Percentiles rank a stretch among this genome's conserved stretches.
These are phyloP conservation scores for Cotesia typhae DNA, from an alignment of 1,140 invertebrate species.

Conservation along the genomic window DNA sequence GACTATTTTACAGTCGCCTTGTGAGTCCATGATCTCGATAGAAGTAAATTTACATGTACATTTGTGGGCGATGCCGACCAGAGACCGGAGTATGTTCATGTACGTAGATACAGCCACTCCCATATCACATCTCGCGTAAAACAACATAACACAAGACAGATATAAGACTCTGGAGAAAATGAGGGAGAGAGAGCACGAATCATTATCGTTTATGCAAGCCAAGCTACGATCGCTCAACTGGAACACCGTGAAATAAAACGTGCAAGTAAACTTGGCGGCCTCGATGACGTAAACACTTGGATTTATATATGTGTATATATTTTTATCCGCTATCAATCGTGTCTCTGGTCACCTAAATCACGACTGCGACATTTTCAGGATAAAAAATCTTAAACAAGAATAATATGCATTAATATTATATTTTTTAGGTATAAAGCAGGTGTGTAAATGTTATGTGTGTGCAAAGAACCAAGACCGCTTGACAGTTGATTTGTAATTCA, in stretches of 20 bases:
- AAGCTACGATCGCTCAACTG: conserved; percentile 47
- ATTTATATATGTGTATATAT: background rate
- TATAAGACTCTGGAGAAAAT: background rate
- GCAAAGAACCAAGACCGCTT: conserved; percentile 9
- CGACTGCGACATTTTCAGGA: background rate
- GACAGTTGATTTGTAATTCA: conserved; percentile 25
- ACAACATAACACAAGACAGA: background rate
- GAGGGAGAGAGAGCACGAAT: background rate
- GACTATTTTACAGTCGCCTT: background rate
- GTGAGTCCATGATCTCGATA: conserved; percentile 7
- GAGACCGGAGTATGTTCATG: background rate
- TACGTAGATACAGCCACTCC: conserved; percentile 39
- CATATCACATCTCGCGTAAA: conserved; percentile 29
- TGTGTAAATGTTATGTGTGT: background rate
- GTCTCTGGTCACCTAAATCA: conserved; percentile 18
- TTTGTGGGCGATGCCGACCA: too few relatives aligned
- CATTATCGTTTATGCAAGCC: conserved; percentile 46
- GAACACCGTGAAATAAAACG: conserved; percentile 43
- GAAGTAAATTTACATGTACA: too few relatives aligned
- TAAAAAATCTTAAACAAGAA: background rate
- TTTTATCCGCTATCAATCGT: conserved; percentile 2
- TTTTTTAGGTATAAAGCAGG: conserved; percentile 23
- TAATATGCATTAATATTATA: background rate
- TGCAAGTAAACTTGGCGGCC: conserved; percentile 19
- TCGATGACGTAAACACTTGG: conserved; percentile 37